Conservation (phyloP, 2,888 invertebrate species). For the Listrodromus nycthemerus region DNA sequence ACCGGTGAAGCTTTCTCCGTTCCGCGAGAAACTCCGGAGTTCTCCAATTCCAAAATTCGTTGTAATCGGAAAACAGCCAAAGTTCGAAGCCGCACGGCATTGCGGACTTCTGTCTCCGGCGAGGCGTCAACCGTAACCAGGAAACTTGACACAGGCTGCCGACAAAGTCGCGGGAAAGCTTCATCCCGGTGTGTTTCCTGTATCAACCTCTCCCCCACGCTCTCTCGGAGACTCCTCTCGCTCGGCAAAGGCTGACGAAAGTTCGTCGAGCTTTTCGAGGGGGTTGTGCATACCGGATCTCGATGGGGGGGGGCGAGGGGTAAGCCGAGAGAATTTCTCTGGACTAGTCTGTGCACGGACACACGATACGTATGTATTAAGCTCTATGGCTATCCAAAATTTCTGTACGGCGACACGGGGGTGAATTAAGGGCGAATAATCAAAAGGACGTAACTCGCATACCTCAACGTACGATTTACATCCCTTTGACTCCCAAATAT, state of each 20-base stretch:
- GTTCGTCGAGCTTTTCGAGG: neutral
- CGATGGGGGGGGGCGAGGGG: too few relatives aligned
- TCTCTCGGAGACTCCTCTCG: neutral
- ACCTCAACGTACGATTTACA: too few relatives aligned
- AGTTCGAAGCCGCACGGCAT: too few relatives aligned
- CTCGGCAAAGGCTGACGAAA: neutral
- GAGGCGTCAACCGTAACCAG: constrained; percentile 43
- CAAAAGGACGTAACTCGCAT: too few relatives aligned
- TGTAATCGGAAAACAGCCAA: constrained; percentile 5
- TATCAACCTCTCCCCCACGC: too few relatives aligned
- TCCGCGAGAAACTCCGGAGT: neutral
- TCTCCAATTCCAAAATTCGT: neutral
- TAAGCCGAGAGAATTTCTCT: too few relatives aligned
- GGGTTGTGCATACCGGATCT: constrained; percentile 2
- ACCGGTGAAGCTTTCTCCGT: too few relatives aligned
- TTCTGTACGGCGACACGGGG: neutral
- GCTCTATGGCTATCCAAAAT: neutral
- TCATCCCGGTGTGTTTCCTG: constrained; percentile 11
- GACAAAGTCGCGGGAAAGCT: constrained; percentile 60
- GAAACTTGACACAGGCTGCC: constrained; percentile 62
- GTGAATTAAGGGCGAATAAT: too few relatives aligned
- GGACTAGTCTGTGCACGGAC: neutral
- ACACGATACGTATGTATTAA: neutral
- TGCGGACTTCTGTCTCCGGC: too few relatives aligned
- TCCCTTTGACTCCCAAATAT: too few relatives aligned